Conservation (phyloP, 2,113 vertebrate genomes). For the Myodes glareolus region DNA sequence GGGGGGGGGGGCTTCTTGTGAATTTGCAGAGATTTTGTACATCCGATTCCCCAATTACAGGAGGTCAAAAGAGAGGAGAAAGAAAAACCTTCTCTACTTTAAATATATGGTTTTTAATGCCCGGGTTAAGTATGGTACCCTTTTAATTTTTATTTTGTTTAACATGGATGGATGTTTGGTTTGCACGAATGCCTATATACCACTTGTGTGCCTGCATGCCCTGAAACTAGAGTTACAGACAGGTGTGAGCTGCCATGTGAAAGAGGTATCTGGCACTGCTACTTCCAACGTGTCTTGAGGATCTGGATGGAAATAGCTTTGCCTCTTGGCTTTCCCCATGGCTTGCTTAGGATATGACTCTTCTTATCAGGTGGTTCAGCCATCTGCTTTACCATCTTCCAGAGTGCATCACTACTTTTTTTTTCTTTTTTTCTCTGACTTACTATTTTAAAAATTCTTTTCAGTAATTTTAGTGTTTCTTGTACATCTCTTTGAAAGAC, state of each 20-base stretch:
- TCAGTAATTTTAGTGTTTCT: slow-evolving; percentile 26
- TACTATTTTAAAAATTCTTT: neutral
- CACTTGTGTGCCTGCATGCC: neutral
- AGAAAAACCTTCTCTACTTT: neutral
- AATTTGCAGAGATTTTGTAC: slow-evolving; percentile 27
- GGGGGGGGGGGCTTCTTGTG: neutral
- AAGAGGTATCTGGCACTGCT: slow-evolving; percentile 3
- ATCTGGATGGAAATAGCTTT: slow-evolving; percentile 54
- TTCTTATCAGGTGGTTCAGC: slow-evolving; percentile 12
- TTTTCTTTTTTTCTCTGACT: slow-evolving; percentile 21
- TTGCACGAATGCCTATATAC: neutral
- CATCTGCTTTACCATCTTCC: slow-evolving; percentile 39
- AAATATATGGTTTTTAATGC: slow-evolving; percentile 4
- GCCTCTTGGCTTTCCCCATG: slow-evolving; percentile 47
- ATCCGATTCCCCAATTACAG: neutral
- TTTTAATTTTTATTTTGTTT: neutral
- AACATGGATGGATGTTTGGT: neutral
- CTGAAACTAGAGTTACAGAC: neutral
- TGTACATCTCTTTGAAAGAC: slow-evolving; percentile 44
- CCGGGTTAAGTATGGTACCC: neutral
- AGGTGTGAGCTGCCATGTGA: neutral
- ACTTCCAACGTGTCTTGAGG: slow-evolving; percentile 15
- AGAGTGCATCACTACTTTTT: slow-evolving; percentile 49
- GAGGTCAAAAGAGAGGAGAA: slow-evolving; percentile 36
- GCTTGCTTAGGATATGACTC: slow-evolving; percentile 35